phyloP scores from a whole-genome alignment of 2,888 invertebrate species.

The Lepidocyrtoides sp. region DNA sequence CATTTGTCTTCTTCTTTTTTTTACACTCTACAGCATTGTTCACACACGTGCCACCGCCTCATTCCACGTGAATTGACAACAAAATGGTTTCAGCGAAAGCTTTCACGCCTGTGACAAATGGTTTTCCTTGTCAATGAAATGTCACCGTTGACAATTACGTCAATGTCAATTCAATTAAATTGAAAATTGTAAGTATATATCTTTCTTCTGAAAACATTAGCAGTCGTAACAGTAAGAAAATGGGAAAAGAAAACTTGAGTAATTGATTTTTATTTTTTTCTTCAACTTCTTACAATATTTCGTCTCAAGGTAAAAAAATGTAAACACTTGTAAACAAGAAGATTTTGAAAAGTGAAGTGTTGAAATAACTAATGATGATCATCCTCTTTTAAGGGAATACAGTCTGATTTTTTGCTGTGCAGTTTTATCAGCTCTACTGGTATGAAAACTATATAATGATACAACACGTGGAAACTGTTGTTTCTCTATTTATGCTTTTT shows the following conservation, averaged over 20 bases:
- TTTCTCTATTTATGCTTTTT: background rate
- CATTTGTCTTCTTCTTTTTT: slow-evolving; percentile 17
- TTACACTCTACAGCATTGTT: too few species aligned
- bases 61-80: background rate
- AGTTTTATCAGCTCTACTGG: background rate
- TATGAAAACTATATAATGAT: background rate
- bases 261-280: background rate
- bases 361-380: slow-evolving; percentile 6
- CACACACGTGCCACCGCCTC: background rate
- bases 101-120: background rate
- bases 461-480: background rate
- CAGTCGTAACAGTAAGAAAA: background rate
- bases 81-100: background rate
- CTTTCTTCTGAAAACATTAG: background rate
- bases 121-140: background rate
- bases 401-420: background rate
- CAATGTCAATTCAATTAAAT: background rate
- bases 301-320: background rate
- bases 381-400: slow-evolving; percentile 19
- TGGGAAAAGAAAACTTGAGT: background rate
- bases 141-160: background rate
- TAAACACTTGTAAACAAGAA: slow-evolving; percentile 48
- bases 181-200: background rate
- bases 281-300: background rate
- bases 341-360: slow-evolving; percentile 42